phyloP scores from a whole-genome alignment of 2,888 invertebrate species.

The Drosophila algonquin region DNA sequence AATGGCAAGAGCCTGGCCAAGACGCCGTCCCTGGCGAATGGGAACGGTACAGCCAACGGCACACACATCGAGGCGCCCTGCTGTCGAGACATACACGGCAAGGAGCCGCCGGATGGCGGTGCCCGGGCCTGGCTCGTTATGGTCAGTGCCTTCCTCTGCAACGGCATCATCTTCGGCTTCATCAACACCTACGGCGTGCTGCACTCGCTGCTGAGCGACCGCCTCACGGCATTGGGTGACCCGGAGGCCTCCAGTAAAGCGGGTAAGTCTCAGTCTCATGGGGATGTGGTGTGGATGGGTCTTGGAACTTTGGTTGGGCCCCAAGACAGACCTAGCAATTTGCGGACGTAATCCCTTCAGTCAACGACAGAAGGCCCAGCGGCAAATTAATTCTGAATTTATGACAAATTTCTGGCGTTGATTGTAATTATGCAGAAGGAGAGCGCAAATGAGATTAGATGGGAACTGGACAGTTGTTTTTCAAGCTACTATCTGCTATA shows the following conservation, averaged over 20 bases:
- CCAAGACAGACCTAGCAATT: conserved; percentile 29
- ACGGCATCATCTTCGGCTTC: conserved; percentile 95
- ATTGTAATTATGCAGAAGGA: conserved; percentile 61
- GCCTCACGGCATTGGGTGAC: conserved; percentile 87
- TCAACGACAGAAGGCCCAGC: conserved; percentile 34
- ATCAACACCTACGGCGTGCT: conserved; percentile 94
- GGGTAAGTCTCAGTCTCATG: conserved; percentile 85
- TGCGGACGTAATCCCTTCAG: conserved; percentile 53
- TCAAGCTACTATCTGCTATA: conserved; percentile 28
- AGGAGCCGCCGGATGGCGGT: conserved; percentile 90
- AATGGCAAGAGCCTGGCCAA: conserved; percentile 48
- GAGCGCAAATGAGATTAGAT: conserved; percentile 59
- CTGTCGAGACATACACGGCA: conserved; percentile 79
- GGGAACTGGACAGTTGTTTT: conserved; percentile 63
- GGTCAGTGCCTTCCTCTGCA: conserved; percentile 93
- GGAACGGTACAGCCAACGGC: conserved; percentile 38
- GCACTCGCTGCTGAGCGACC: conserved; percentile 88
- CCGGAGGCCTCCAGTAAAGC: conserved; percentile 91
- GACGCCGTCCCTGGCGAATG: conserved; percentile 37
- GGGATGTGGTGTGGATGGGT: not conserved
- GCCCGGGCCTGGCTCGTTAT: conserved; percentile 92
- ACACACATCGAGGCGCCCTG: conserved; percentile 78
- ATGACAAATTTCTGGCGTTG: conserved; percentile 50
- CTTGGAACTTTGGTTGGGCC: not conserved
- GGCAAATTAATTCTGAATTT: conserved; percentile 64